Evolutionary conservation across 1,140 invertebrate species (phyloP).

Genomic region (Teleogryllus occipitalis): DNA sequence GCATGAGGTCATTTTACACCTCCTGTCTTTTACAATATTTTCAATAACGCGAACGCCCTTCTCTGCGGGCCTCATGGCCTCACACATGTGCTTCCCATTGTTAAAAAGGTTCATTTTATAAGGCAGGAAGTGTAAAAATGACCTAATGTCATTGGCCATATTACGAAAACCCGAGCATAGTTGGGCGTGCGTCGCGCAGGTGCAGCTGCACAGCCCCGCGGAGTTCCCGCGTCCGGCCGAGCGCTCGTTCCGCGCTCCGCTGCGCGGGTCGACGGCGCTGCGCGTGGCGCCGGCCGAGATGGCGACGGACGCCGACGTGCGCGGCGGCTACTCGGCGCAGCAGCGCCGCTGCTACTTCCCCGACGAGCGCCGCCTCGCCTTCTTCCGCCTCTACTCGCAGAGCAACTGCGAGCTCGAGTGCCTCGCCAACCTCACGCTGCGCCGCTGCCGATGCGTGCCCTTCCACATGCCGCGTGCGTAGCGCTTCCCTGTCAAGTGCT

Average conservation of each 20-base stretch:
- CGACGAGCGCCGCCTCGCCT: neutral
- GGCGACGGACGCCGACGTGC: neutral
- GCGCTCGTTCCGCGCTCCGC: neutral
- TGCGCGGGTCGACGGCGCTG: neutral
- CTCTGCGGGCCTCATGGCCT: no score
- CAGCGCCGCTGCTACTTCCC: neutral
- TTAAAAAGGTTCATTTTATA: no score
- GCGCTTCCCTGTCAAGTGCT: no score
- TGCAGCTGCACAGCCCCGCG: conserved; percentile 7
- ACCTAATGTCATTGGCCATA: no score
- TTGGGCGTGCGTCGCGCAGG: neutral
- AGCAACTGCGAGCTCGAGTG: conserved; percentile 38
- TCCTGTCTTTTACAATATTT: no score
- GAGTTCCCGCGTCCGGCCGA: neutral
- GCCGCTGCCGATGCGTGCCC: conserved; percentile 38
- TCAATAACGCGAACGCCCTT: no score
- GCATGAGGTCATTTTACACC: no score
- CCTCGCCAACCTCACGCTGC: conserved; percentile 33
- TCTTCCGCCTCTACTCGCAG: conserved; percentile 34
- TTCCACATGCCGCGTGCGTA: neutral
- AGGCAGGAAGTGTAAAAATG: no score
- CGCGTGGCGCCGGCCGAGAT: neutral
- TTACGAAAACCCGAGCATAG: no score
- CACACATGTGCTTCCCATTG: no score
- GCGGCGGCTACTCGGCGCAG: neutral